Conservation (phyloP, 2,888 invertebrate genomes). For the Spatulosminthurus flaviceps region DNA sequence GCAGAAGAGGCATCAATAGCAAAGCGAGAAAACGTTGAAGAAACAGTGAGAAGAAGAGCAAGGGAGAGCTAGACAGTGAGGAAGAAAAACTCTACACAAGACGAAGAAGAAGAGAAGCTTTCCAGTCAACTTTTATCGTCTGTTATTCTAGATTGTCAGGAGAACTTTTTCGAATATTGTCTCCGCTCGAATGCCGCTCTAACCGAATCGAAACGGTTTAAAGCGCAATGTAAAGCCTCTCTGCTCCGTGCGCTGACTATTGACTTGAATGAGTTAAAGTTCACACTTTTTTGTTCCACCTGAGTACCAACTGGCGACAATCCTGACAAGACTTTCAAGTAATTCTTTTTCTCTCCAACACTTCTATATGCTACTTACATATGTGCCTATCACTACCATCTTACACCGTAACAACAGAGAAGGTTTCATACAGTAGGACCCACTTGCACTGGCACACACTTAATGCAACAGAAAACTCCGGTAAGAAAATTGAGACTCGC, state of each 20-base stretch:
- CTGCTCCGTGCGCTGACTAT: slow-evolving; percentile 33
- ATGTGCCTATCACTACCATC: background rate
- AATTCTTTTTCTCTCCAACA: slow-evolving; percentile 25
- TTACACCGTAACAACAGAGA: too few species aligned
- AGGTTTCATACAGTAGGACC: too few species aligned
- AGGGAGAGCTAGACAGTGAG: too few species aligned
- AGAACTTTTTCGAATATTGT: slow-evolving; percentile 40
- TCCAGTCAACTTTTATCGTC: slow-evolving; percentile 45
- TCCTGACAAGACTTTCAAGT: slow-evolving; percentile 40
- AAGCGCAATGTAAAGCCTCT: slow-evolving; percentile 28
- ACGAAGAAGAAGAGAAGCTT: slow-evolving; percentile 13
- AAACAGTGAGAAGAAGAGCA: too few species aligned
- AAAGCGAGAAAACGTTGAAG: too few species aligned
- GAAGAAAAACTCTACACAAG: too few species aligned
- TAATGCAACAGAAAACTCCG: too few species aligned
- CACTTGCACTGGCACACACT: too few species aligned
- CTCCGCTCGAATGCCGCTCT: slow-evolving; percentile 41
- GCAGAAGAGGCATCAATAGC: too few species aligned
- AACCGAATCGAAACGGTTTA: slow-evolving; percentile 41
- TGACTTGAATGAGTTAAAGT: slow-evolving; percentile 40
- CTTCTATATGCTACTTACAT: background rate
- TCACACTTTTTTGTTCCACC: slow-evolving; percentile 42
- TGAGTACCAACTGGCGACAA: slow-evolving; percentile 41
- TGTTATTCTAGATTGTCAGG: slow-evolving; percentile 32
- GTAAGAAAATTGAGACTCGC: too few species aligned